These are phyloP conservation scores for Zaprionus kolodkinae DNA, from an alignment of 1,140 invertebrate genomes.

Conservation along the genomic window DNA sequence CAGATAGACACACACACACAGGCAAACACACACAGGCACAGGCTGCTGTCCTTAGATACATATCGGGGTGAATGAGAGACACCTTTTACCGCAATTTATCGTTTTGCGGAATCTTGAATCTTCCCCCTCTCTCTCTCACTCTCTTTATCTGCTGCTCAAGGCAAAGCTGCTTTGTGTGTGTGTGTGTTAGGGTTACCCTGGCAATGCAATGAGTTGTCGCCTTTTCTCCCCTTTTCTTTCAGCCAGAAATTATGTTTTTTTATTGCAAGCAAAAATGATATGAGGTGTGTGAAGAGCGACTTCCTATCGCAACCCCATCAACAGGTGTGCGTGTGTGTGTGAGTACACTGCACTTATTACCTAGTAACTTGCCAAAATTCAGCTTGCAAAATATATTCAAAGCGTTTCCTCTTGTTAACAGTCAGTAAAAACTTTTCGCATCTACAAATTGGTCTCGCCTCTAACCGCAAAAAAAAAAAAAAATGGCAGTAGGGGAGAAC, in stretches of 20 bases:
- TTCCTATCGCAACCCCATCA: conserved; percentile 4
- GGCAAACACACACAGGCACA: conserved; percentile 16
- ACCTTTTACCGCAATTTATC: conserved; percentile 81
- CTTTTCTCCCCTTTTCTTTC: conserved; percentile 34
- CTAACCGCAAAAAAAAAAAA: conserved; percentile 63
- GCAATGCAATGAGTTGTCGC: conserved; percentile 56
- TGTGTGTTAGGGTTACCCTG: conserved; percentile 33
- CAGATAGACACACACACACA: conserved; percentile 25
- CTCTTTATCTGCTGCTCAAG: conserved; percentile 16
- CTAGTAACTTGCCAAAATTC: conserved; percentile 28
- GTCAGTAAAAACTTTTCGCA: conserved; percentile 71
- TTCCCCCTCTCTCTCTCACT: not conserved
- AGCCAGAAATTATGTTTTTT: conserved; percentile 67
- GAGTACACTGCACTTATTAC: conserved; percentile 22
- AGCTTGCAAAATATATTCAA: conserved; percentile 58
- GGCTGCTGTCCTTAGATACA: conserved; percentile 26
- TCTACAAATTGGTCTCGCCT: conserved; percentile 82
- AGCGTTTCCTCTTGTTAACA: conserved; percentile 73
- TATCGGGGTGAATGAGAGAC: conserved; percentile 51
- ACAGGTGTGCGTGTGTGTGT: conserved; percentile 6
- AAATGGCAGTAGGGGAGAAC: conserved; percentile 12
- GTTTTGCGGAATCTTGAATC: conserved; percentile 74
- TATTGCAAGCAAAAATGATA: conserved; percentile 56
- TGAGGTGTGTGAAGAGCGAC: conserved; percentile 51
- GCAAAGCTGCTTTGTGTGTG: conserved; percentile 30